Conservation (phyloP, 2,888 invertebrate species). For the Meghimatium bilineatum region DNA sequence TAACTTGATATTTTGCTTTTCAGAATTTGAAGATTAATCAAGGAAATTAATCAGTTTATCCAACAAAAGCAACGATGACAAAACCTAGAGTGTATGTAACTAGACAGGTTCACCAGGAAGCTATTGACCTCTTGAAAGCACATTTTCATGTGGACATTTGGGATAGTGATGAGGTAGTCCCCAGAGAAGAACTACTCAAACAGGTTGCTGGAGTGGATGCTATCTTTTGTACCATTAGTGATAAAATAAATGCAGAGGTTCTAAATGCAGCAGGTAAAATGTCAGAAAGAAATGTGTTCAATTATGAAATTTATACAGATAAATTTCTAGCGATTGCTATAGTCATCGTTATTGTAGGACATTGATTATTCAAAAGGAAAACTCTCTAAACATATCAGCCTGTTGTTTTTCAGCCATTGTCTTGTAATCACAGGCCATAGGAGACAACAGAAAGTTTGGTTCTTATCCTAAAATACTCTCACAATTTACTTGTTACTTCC, state of each 20-base stretch:
- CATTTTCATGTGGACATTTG: slow-evolving; percentile 59
- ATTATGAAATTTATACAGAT: too few relatives aligned
- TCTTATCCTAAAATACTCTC: too few relatives aligned
- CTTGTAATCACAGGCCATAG: too few relatives aligned
- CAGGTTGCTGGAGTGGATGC: slow-evolving; percentile 84
- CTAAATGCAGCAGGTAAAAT: slow-evolving; percentile 83
- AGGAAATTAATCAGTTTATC: background rate
- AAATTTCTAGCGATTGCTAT: too few relatives aligned
- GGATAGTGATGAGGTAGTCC: slow-evolving; percentile 57
- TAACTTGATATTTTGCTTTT: slow-evolving; percentile 5
- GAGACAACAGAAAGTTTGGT: too few relatives aligned
- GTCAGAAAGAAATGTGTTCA: too few relatives aligned
- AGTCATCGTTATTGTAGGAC: too few relatives aligned
- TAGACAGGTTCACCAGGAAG: slow-evolving; percentile 60
- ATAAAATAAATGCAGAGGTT: slow-evolving; percentile 87
- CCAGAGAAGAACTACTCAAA: slow-evolving; percentile 82
- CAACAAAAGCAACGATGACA: slow-evolving; percentile 31
- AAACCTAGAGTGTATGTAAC: slow-evolving; percentile 63
- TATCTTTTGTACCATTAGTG: slow-evolving; percentile 87
- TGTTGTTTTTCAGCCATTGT: too few relatives aligned
- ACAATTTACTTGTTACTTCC: too few relatives aligned
- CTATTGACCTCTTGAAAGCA: slow-evolving; percentile 56
- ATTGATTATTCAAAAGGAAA: too few relatives aligned
- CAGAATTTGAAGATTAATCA: background rate
- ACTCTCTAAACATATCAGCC: too few relatives aligned